Evolutionary conservation across 2,888 invertebrate species (phyloP).

Genomic region (Dryadula phaetusa): DNA sequence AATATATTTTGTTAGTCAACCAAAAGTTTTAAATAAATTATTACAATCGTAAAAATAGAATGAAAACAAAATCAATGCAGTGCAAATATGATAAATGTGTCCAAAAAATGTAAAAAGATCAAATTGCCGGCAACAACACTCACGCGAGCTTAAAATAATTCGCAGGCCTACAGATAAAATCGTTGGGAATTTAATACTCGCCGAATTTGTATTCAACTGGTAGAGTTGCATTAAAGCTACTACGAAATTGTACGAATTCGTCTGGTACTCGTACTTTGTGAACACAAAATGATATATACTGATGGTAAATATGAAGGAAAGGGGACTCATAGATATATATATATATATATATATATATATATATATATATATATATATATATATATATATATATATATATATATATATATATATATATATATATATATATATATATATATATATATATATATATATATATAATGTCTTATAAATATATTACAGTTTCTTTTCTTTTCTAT

Average conservation of each 20-base stretch:
- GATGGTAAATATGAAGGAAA: background rate
- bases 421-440: too few relatives aligned
- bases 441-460: too few relatives aligned
- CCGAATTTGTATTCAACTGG: conserved; percentile 44
- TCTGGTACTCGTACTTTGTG: background rate
- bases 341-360: too few relatives aligned
- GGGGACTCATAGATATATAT: too few relatives aligned
- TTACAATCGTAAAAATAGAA: background rate
- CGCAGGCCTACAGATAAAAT: conserved; percentile 43
- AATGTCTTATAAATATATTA: too few relatives aligned
- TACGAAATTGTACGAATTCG: conserved; percentile 12
- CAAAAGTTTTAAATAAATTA: background rate
- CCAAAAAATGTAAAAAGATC: conserved; percentile 25
- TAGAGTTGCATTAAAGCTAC: conserved; percentile 13
- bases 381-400: too few relatives aligned
- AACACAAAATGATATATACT: background rate
- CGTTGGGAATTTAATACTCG: conserved; percentile 46
- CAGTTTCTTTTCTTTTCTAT: too few relatives aligned
- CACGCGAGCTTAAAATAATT: conserved; percentile 40
- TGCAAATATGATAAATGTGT: conserved; percentile 1
- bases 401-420: too few relatives aligned
- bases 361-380: too few relatives aligned
- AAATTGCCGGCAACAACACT: conserved; percentile 21
- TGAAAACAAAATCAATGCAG: background rate
- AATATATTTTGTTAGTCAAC: background rate